Conservation (phyloP, 2,888 invertebrate genomes). For the Quadroppia sp. region DNA sequence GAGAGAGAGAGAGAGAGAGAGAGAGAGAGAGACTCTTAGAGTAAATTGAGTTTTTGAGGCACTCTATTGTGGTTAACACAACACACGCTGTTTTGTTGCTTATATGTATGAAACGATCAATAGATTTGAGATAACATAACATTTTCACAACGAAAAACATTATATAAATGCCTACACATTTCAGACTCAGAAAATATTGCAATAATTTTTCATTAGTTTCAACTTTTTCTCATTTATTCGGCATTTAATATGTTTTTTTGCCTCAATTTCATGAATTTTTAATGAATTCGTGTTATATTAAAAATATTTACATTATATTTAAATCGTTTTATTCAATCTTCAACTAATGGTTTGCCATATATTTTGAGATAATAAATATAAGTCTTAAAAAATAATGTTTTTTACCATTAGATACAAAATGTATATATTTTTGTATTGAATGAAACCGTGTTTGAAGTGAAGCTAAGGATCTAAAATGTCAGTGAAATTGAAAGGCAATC, state of each 20-base stretch:
- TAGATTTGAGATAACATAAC: not conserved
- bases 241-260: not conserved
- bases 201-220: not conserved
- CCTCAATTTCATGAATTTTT: slow-evolving; percentile 1
- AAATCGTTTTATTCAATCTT: not conserved
- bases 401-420: no score
- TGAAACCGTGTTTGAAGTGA: not conserved
- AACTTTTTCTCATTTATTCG: not conserved
- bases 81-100: slow-evolving; percentile 16
- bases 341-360: not conserved
- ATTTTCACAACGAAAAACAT: not conserved
- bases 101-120: not conserved
- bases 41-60: slow-evolving; percentile 21
- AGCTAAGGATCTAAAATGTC: no score
- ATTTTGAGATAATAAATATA: no score
- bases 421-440: no score
- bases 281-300: not conserved
- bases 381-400: no score
- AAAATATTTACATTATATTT: slow-evolving; percentile 2
- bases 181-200: not conserved
- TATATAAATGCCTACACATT: not conserved
- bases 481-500: not conserved
- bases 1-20: no score
- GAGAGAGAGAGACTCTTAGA: not conserved
- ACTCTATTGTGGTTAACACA: slow-evolving; percentile 19